Evolutionary conservation across 2,888 invertebrate species (phyloP).

Genomic region (Aporophyla lueneburgensis): DNA sequence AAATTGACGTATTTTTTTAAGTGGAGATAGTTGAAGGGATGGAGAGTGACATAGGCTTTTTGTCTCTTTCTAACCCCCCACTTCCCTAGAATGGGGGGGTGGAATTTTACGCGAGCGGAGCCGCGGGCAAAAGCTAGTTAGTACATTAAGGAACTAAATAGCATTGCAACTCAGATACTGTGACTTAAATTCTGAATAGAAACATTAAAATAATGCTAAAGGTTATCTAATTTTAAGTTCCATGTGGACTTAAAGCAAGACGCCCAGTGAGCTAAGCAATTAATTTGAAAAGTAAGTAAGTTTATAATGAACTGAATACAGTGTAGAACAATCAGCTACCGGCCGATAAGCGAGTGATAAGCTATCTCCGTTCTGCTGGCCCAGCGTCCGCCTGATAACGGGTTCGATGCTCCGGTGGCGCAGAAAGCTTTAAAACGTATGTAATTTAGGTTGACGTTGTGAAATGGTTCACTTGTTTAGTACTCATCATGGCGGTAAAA

Average conservation of each 20-base stretch:
- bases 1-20: too few species aligned
- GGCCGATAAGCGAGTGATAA: constrained; percentile 74
- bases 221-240: too few species aligned
- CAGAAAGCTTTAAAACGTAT: constrained; percentile 61
- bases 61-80: too few species aligned
- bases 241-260: background rate
- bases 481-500: background rate
- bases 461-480: constrained; percentile 8
- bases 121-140: too few species aligned
- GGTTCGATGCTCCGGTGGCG: constrained; percentile 71
- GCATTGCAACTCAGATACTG: too few species aligned
- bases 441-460: constrained; percentile 33
- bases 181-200: too few species aligned
- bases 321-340: constrained; percentile 56
- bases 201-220: background rate
- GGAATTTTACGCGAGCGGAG: too few species aligned
- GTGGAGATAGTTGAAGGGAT: too few species aligned
- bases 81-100: too few species aligned
- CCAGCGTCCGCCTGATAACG: constrained; percentile 79
- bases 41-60: too few species aligned
- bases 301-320: constrained; percentile 33
- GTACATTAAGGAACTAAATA: too few species aligned
- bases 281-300: constrained; percentile 9
- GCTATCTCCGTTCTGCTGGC: constrained; percentile 81
- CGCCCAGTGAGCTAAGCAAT: constrained; percentile 11